Conservation (phyloP, 2,797 vertebrate species). For the Oryzias dopingdopingensis region DNA sequence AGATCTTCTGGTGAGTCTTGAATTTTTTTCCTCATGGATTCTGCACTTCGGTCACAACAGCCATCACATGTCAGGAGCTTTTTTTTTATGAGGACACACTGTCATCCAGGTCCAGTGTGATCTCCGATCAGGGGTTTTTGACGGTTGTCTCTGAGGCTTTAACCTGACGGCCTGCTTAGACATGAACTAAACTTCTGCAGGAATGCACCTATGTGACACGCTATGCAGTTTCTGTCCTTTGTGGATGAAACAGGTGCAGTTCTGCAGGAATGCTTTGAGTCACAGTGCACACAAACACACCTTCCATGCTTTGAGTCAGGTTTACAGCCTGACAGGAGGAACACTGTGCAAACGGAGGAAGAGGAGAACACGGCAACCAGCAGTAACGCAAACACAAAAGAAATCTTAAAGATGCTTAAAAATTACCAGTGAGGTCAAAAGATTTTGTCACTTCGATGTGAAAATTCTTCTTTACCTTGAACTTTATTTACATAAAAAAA, state of each 20-base stretch:
- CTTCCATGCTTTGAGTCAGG: slow-evolving; percentile 42
- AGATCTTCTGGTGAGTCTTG: slow-evolving; percentile 43
- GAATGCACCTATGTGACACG: too few relatives aligned
- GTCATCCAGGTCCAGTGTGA: too few relatives aligned
- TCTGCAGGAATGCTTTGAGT: slow-evolving; percentile 28
- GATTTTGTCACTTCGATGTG: too few relatives aligned
- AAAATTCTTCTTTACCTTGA: too few relatives aligned
- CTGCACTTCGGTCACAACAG: background rate
- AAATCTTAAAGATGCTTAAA: too few relatives aligned
- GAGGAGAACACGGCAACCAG: background rate
- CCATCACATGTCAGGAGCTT: background rate
- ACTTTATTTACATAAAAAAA: too few relatives aligned
- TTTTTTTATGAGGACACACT: too few relatives aligned
- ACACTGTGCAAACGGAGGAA: slow-evolving; percentile 1
- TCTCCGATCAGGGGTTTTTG: background rate
- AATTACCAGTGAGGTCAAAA: too few relatives aligned
- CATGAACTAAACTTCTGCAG: background rate
- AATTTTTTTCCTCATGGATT: background rate
- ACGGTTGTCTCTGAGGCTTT: background rate
- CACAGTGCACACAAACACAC: slow-evolving; percentile 52
- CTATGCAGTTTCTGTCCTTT: background rate
- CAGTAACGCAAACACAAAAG: background rate
- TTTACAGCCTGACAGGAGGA: background rate
- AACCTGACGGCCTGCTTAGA: background rate
- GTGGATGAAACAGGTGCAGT: slow-evolving; percentile 12